Conservation (phyloP, 2,888 invertebrate species). For the Leptinotarsa juncta region DNA sequence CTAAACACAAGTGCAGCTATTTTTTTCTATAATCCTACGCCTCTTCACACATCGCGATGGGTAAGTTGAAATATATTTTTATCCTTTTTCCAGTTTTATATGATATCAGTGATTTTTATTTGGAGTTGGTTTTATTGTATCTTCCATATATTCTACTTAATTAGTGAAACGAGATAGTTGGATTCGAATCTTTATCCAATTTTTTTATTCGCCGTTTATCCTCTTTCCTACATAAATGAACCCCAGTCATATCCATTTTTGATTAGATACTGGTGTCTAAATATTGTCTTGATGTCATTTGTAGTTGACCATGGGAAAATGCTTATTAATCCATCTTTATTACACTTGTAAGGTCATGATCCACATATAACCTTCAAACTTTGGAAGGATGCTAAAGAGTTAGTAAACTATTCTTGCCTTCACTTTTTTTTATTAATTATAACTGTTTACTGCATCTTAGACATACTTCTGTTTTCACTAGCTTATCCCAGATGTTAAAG, state of each 20-base stretch:
- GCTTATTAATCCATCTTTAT: conserved; percentile 11
- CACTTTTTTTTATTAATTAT: background rate
- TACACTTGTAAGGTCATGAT: conserved; percentile 19
- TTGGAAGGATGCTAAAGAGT: background rate
- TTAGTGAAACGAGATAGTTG: background rate
- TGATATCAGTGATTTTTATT: conserved; percentile 16
- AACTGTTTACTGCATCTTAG: background rate
- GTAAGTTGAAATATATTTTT: conserved; percentile 48
- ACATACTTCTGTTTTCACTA: too few species aligned
- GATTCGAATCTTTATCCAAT: background rate
- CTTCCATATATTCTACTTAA: background rate
- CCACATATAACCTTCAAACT: conserved; percentile 15
- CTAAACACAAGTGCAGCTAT: conserved; percentile 23
- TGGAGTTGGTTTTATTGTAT: background rate
- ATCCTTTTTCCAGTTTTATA: background rate
- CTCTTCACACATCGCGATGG: conserved; percentile 54
- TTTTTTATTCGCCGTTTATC: background rate
- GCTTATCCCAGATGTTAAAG: too few species aligned
- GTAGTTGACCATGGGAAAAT: conserved; percentile 10
- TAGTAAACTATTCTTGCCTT: background rate
- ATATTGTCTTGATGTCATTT: conserved; percentile 15
- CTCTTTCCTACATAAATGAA: background rate
- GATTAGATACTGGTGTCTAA: background rate
- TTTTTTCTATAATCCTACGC: conserved; percentile 27
- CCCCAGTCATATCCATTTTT: background rate